Evolutionary conservation across 2,113 vertebrate species (phyloP).

Genomic region (Paedocypris sp.): DNA sequence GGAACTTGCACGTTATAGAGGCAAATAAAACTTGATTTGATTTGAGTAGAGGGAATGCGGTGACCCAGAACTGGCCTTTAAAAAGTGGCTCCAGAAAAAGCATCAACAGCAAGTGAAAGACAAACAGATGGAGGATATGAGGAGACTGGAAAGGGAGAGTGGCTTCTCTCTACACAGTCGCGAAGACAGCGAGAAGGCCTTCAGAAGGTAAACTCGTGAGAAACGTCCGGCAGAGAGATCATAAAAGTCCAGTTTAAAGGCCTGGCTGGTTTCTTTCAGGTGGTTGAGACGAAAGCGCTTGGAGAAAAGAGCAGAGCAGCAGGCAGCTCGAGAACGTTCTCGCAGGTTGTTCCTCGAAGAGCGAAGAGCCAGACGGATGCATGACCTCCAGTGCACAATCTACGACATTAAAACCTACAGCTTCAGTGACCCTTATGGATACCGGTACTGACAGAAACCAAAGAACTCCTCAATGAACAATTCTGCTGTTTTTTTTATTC

Average conservation of each 20-base stretch:
- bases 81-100: constrained; percentile 82
- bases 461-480: not conserved
- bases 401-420: constrained; percentile 65
- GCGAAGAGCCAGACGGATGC: constrained; percentile 65
- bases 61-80: constrained; percentile 77
- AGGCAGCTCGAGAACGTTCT: constrained; percentile 67
- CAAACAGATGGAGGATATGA: constrained; percentile 70
- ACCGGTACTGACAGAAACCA: constrained; percentile 60
- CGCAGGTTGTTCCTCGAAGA: constrained; percentile 76
- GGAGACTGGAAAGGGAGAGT: constrained; percentile 69
- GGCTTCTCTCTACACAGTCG: constrained; percentile 62
- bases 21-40: not conserved
- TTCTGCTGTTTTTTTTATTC: not conserved
- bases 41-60: constrained; percentile 57
- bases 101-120: constrained; percentile 77
- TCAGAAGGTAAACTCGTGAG: constrained; percentile 71
- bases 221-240: not conserved
- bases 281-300: constrained; percentile 79
- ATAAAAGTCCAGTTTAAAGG: not conserved
- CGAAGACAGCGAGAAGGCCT: constrained; percentile 77
- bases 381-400: constrained; percentile 60
- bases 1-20: too few relatives aligned
- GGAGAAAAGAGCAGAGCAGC: constrained; percentile 76
- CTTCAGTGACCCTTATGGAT: constrained; percentile 66
- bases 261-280: constrained; percentile 46